phyloP scores from a whole-genome alignment of 2,113 vertebrate genomes.

The Agelaius tricolor region DNA sequence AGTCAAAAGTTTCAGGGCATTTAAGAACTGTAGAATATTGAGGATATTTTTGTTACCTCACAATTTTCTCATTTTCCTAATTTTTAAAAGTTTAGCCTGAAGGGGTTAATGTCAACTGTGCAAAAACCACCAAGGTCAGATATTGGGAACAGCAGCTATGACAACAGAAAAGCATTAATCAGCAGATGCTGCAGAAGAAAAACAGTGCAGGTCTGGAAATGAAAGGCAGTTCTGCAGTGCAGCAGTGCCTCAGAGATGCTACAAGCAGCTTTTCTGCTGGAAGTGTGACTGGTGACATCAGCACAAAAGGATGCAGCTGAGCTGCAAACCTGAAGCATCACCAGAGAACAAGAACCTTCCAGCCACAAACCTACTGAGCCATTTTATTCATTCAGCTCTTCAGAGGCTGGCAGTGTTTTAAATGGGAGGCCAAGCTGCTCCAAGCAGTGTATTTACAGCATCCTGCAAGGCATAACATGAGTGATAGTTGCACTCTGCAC shows the following conservation, averaged over 20 bases:
- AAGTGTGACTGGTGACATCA: background rate
- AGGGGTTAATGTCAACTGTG: background rate
- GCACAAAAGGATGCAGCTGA: slow-evolving; percentile 3
- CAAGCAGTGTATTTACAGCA: background rate
- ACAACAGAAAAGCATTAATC: slow-evolving; percentile 3
- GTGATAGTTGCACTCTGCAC: background rate
- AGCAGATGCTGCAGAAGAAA: slow-evolving; percentile 38
- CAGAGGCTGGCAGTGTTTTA: slow-evolving; percentile 11
- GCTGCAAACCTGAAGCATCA: background rate
- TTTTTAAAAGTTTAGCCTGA: background rate
- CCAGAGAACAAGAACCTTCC: background rate
- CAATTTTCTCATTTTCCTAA: background rate
- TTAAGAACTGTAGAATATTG: background rate
- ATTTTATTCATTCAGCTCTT: background rate
- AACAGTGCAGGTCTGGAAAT: slow-evolving; percentile 17
- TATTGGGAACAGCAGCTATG: background rate
- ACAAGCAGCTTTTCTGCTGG: background rate
- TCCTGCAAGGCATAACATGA: background rate
- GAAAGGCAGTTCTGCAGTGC: slow-evolving; percentile 61
- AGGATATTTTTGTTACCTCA: background rate
- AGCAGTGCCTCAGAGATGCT: background rate
- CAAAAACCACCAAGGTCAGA: slow-evolving; percentile 30
- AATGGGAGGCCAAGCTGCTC: background rate
- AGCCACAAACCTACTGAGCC: background rate
- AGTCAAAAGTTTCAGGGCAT: slow-evolving; percentile 42